A percentile compares a stretch with the other conserved stretches of the same genome.
These are phyloP conservation scores for Dyspetes luteomarginatus DNA, from an alignment of 2,888 invertebrate genomes.

Conservation along the genomic window DNA sequence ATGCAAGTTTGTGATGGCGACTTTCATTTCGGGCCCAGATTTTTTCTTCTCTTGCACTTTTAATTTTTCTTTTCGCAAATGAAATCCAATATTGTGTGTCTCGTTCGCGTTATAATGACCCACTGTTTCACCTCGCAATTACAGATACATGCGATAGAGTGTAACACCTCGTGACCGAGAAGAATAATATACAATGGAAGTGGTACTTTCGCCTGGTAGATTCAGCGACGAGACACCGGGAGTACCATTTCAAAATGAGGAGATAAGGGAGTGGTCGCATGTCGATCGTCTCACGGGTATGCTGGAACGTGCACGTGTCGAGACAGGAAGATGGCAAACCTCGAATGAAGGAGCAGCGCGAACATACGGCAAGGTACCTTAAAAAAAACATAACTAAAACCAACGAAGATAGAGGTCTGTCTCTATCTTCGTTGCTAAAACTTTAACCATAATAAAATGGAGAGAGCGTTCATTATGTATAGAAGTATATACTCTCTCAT, in stretches of 20 bases:
- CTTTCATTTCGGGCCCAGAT: too few relatives aligned
- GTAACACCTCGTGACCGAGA: slow-evolving; percentile 1
- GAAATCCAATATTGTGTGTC: not conserved
- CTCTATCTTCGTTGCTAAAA: too few relatives aligned
- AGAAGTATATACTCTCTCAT: too few relatives aligned
- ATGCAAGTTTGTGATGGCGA: too few relatives aligned
- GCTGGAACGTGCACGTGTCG: slow-evolving; percentile 84
- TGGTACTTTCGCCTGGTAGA: slow-evolving; percentile 75
- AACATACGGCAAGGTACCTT: slow-evolving; percentile 85
- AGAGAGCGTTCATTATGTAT: too few relatives aligned
- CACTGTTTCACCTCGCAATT: not conserved
- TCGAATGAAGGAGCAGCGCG: slow-evolving; percentile 83
- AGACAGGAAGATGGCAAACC: slow-evolving; percentile 85
- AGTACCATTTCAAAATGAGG: slow-evolving; percentile 84
- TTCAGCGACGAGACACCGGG: slow-evolving; percentile 72
- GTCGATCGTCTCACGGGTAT: slow-evolving; percentile 85
- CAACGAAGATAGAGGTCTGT: too few relatives aligned
- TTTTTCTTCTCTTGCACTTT: too few relatives aligned
- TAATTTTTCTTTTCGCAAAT: too few relatives aligned
- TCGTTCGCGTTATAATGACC: not conserved
- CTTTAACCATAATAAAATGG: too few relatives aligned
- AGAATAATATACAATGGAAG: slow-evolving; percentile 71
- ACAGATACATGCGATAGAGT: not conserved
- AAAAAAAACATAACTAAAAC: too few relatives aligned
- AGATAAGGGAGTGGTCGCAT: slow-evolving; percentile 85